Evolutionary conservation across 2,888 invertebrate species (phyloP).

Genomic region (Saturnia pavonia): DNA sequence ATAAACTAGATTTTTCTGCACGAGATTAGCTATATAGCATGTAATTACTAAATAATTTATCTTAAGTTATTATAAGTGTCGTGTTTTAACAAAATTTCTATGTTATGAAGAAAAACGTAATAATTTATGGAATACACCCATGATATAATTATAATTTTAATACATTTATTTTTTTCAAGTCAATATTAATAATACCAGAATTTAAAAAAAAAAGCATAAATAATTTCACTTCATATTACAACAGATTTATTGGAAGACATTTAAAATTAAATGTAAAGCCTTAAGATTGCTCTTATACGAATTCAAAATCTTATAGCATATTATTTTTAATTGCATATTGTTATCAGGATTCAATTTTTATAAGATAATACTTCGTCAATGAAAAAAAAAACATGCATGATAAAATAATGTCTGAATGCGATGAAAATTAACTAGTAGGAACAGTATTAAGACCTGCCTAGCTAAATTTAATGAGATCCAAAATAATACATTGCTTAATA

Average conservation of each 20-base stretch:
- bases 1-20: background rate
- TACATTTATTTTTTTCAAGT: background rate
- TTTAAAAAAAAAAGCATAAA: background rate
- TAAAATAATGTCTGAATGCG: too few relatives aligned
- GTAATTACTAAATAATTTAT: background rate
- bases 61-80: background rate
- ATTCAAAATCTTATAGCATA: background rate
- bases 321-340: background rate
- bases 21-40: background rate
- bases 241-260: slow-evolving; percentile 8
- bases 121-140: slow-evolving; percentile 4
- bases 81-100: background rate
- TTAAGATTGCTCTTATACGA: background rate
- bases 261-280: slow-evolving; percentile 6
- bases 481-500: background rate
- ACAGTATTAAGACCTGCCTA: background rate
- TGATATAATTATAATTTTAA: background rate
- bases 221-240: background rate
- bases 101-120: background rate
- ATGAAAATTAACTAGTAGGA: background rate
- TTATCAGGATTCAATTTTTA: too few relatives aligned
- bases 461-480: background rate
- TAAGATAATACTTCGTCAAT: too few relatives aligned
- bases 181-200: background rate
- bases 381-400: too few relatives aligned